phyloP scores from a whole-genome alignment of 2,888 invertebrate species.

The Tachina fera region DNA sequence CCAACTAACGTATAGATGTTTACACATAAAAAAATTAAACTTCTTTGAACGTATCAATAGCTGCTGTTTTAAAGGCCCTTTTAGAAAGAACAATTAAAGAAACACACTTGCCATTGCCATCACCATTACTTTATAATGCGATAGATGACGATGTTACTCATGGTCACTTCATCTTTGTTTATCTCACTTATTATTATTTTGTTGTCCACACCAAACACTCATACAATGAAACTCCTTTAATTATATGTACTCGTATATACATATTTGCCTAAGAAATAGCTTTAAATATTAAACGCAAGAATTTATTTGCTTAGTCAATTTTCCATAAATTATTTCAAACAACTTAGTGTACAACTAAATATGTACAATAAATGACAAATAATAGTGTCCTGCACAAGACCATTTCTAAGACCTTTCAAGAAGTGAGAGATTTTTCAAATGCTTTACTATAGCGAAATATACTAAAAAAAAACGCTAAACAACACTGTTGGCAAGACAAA shows the following conservation, averaged over 20 bases:
- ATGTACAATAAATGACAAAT: too few species aligned
- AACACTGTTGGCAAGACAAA: too few species aligned
- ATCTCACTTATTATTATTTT: not conserved
- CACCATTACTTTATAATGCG: not conserved
- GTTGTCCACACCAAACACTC: not conserved
- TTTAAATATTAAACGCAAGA: conserved; percentile 31
- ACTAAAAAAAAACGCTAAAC: too few species aligned
- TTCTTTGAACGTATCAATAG: not conserved
- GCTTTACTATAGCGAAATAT: too few species aligned
- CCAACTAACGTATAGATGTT: too few species aligned
- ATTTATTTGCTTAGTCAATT: conserved; percentile 32
- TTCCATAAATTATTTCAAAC: conserved; percentile 41
- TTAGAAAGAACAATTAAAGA: not conserved
- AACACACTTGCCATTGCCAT: not conserved
- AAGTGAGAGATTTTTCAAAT: too few species aligned
- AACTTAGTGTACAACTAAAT: conserved; percentile 21
- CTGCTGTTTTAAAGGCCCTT: not conserved
- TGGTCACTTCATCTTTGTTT: conserved; percentile 11
- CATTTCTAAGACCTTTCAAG: too few species aligned
- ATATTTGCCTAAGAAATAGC: conserved; percentile 17
- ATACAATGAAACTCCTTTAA: conserved; percentile 1
- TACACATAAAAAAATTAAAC: not conserved
- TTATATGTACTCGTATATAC: not conserved
- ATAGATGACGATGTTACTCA: conserved; percentile 24
- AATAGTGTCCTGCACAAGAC: too few species aligned